A percentile compares a stretch with the other conserved stretches of the same genome.
Evolutionary conservation across 2,888 invertebrate species (phyloP).

Genomic region (Macaria notata): DNA sequence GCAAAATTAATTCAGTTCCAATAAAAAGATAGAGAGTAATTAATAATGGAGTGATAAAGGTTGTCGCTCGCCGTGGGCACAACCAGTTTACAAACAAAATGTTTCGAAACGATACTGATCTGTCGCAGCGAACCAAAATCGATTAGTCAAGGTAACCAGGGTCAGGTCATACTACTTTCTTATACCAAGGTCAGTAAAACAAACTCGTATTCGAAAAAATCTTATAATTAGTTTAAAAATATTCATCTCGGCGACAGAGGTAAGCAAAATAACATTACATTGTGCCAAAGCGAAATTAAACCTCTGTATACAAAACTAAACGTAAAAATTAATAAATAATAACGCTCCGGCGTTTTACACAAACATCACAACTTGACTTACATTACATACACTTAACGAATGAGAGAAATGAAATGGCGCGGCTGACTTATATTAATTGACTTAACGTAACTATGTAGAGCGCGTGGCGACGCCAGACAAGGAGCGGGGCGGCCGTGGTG

Average conservation of each 20-base stretch:
- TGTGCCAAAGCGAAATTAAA: constrained; percentile 33
- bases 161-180: constrained; percentile 32
- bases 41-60: too few relatives aligned
- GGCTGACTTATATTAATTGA: constrained; percentile 69
- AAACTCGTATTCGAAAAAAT: constrained; percentile 28
- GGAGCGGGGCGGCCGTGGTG: constrained; percentile 19
- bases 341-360: constrained; percentile 10
- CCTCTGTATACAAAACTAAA: constrained; percentile 24
- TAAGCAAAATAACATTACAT: constrained; percentile 28
- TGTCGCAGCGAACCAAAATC: constrained; percentile 21
- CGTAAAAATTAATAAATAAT: constrained; percentile 28
- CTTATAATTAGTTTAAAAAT: constrained; percentile 31
- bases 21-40: too few relatives aligned
- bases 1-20: too few relatives aligned
- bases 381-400: constrained; percentile 47
- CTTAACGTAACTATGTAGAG: constrained; percentile 53
- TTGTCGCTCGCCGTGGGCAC: not conserved
- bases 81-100: constrained; percentile 13
- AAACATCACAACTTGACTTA: constrained; percentile 48
- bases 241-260: constrained; percentile 31
- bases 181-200: constrained; percentile 25
- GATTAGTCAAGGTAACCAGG: constrained; percentile 31
- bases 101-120: constrained; percentile 25
- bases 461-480: constrained; percentile 36
- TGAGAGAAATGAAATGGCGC: constrained; percentile 72